Base-by-base conservation (phyloP, 1,140 invertebrate genomes). In the Drosophila azteca region DNA sequence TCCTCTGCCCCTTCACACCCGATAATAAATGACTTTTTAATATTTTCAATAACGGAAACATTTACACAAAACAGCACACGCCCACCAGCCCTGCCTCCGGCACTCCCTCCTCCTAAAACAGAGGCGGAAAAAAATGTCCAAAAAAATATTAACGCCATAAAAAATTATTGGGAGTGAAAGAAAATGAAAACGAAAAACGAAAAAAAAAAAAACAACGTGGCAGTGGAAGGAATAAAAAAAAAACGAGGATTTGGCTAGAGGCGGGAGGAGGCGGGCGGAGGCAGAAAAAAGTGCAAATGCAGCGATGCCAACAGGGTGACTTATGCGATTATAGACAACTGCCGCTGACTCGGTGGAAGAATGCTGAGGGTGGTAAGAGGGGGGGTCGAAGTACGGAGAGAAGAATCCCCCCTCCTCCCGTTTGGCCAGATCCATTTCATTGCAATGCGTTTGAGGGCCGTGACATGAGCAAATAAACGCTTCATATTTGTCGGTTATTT, bases 261-360 rank as follows among this genome's bases (percentile, higher is more conserved):
- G 31, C 31, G 3, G 31, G 7, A 9, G 24, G 22, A 22, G 31
- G 35, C n/a, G 29, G 31, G 7, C 2, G 9, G 2, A 9, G 62
- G 44, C 17, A 17, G 50, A 24, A 72, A 88, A 82, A 88, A 79
- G 83, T 88, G 83, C 79, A 88, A 88, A 88, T 88, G 83, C 83
- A 88, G 79, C 84, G 68, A 63, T 79, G 83, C 79, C 83, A 87
- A 81, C 83, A 85, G 89, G 89, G 89, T 90, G 89, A 90, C 89
- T 90, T 90, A 90, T 83, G 84, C 84, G 89, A 90, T 90, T 90
- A 90, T 79, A 89, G 83, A 79, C 89, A 90, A 88, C 83, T 88
- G 83, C 61, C 79, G 64, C 70, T 68, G 60, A 64, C 48, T 52
- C 61, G 43, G 29, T 26, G 50, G 69, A 13, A 26, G 45, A 22